Percentiles rank a stretch among this genome's conserved stretches.
Conservation (phyloP, 2,888 invertebrate species). For the Lasioglossum morio region DNA sequence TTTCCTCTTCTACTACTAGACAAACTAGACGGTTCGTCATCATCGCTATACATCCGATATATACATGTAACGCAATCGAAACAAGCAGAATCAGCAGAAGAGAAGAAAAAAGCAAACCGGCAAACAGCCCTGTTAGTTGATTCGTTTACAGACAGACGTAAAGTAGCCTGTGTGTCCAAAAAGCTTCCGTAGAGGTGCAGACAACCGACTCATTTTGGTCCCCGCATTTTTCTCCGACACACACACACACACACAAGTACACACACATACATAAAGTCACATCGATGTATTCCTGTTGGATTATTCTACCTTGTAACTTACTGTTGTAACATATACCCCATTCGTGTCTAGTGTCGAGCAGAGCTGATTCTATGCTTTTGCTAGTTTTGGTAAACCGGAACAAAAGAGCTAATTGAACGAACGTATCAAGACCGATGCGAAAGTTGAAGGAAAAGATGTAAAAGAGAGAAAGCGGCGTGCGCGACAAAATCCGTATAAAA, state of each 20-base stretch:
- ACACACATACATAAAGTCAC: slow-evolving; percentile 38
- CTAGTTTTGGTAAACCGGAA: slow-evolving; percentile 57
- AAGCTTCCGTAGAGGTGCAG: background rate
- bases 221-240: slow-evolving; percentile 57
- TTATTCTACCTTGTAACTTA: slow-evolving; percentile 78
- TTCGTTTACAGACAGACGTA: background rate
- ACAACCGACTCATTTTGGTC: slow-evolving; percentile 55
- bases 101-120: background rate
- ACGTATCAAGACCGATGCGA: background rate
- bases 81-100: background rate
- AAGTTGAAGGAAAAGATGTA: slow-evolving; percentile 12
- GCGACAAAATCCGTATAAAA: slow-evolving; percentile 33
- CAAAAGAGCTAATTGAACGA: slow-evolving; percentile 22
- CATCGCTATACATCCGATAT: background rate
- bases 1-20: background rate
- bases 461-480: slow-evolving; percentile 1
- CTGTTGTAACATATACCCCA: slow-evolving; percentile 76
- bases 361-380: slow-evolving; percentile 80
- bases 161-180: background rate
- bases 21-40: background rate
- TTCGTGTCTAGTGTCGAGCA: slow-evolving; percentile 81
- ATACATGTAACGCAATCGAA: background rate
- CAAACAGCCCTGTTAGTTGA: background rate
- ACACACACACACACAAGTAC: slow-evolving; percentile 20
- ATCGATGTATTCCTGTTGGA: slow-evolving; percentile 73